Percentiles rank a stretch among this genome's conserved stretches.
These are phyloP conservation scores for Mormyrus iriodes DNA, from an alignment of 2,113 vertebrate genomes.

Conservation along the genomic window DNA sequence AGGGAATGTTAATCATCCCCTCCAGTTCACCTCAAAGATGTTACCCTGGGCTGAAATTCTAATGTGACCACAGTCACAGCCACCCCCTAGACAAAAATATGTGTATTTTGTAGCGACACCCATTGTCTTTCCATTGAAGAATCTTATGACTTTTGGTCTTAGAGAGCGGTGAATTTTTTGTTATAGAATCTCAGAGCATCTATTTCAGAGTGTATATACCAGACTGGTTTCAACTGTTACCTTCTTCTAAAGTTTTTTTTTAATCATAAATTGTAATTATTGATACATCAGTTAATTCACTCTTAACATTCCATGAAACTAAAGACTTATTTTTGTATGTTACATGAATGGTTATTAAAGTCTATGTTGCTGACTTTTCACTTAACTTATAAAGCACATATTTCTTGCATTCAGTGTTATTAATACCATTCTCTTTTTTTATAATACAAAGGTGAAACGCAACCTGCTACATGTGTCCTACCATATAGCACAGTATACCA, in stretches of 20 bases:
- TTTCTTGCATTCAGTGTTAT: neutral
- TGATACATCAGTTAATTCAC: neutral
- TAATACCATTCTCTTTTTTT: neutral
- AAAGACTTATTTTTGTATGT: neutral
- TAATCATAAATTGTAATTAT: neutral
- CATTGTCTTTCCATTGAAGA: neutral
- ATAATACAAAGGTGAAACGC: constrained; percentile 48
- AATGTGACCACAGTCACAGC: neutral
- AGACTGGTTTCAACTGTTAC: too few species aligned
- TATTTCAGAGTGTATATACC: too few species aligned
- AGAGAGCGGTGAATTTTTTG: too few species aligned
- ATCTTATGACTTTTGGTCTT: too few species aligned
- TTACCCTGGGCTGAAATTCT: neutral
- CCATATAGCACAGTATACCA: constrained; percentile 44
- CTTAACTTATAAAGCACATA: neutral
- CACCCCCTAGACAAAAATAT: neutral
- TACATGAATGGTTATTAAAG: neutral
- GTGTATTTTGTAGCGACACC: neutral
- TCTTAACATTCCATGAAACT: neutral
- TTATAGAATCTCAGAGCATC: too few species aligned
- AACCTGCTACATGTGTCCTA: constrained; percentile 52
- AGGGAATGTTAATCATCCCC: neutral
- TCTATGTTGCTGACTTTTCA: neutral
- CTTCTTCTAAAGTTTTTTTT: neutral
- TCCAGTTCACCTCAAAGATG: neutral